phyloP scores from a whole-genome alignment of 2,113 vertebrate species.

The Myrmecophaga tridactyla region DNA sequence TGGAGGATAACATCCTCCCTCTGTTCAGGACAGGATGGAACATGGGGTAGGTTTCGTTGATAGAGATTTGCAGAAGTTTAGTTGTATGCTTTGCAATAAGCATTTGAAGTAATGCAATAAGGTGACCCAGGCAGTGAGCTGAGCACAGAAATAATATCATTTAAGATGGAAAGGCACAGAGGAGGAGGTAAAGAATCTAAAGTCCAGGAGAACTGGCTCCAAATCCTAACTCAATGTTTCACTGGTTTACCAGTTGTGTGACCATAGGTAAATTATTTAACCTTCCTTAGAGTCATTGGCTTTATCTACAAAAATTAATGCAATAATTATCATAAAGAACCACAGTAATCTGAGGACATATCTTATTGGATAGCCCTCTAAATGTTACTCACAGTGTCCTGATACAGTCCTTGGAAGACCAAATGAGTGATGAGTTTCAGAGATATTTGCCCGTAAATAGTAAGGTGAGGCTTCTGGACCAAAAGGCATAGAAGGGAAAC shows the following conservation, averaged over 20 bases:
- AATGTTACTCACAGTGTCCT: neutral
- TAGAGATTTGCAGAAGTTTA: neutral
- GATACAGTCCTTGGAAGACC: neutral
- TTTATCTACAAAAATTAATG: neutral
- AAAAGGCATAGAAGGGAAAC: neutral
- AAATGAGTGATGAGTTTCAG: neutral
- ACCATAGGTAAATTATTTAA: neutral
- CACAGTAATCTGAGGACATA: neutral
- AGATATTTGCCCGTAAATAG: neutral
- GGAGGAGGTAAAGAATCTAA: neutral
- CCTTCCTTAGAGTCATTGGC: neutral
- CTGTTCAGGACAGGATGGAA: too few relatives aligned
- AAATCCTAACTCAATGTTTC: neutral
- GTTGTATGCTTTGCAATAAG: accelerated
- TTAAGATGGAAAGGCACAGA: neutral
- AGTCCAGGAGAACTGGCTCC: neutral
- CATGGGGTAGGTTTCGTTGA: neutral
- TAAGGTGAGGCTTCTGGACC: neutral
- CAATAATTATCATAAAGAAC: neutral
- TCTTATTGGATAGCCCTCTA: neutral
- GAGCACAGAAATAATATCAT: neutral
- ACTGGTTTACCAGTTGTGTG: too few relatives aligned
- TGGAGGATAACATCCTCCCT: accelerated
- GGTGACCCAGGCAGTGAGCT: neutral
- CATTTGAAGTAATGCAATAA: neutral